Conservation (phyloP, 2,113 vertebrate species). For the Heliornis fulica region DNA sequence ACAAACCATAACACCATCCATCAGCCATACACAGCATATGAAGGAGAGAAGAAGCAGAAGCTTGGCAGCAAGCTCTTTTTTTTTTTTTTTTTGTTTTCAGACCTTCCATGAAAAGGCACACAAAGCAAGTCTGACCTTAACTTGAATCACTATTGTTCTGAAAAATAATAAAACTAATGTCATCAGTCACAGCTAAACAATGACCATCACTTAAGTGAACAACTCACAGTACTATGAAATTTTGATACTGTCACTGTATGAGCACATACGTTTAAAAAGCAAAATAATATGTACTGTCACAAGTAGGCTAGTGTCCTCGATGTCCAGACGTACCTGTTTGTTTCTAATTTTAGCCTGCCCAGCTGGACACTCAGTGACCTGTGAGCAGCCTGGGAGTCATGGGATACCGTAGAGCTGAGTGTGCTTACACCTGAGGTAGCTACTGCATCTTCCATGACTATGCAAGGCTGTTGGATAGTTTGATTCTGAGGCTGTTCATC, state of each 20-base stretch:
- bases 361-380: constrained; percentile 89
- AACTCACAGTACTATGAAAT: not conserved
- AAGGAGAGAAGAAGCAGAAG: constrained; percentile 42
- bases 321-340: constrained; percentile 82
- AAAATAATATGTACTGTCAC: not conserved
- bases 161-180: not conserved
- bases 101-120: not conserved
- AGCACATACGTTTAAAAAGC: not conserved
- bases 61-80: not conserved
- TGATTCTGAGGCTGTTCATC: constrained; percentile 77
- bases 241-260: not conserved
- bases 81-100: not conserved
- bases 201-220: not conserved
- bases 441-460: constrained; percentile 85
- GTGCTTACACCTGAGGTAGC: constrained; percentile 97
- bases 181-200: not conserved
- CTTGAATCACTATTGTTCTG: not conserved
- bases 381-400: constrained; percentile 87
- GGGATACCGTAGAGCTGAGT: constrained; percentile 93
- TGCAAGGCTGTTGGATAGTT: constrained; percentile 70
- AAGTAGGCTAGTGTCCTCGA: not conserved
- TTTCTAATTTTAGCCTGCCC: constrained; percentile 93
- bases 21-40: not conserved
- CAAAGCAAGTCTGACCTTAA: not conserved
- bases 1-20: constrained; percentile 23